A percentile compares a stretch with the other conserved stretches of the same genome.
These are phyloP conservation scores for Alosa alosa DNA, from an alignment of 2,113 vertebrate genomes.

Conservation along the genomic window DNA sequence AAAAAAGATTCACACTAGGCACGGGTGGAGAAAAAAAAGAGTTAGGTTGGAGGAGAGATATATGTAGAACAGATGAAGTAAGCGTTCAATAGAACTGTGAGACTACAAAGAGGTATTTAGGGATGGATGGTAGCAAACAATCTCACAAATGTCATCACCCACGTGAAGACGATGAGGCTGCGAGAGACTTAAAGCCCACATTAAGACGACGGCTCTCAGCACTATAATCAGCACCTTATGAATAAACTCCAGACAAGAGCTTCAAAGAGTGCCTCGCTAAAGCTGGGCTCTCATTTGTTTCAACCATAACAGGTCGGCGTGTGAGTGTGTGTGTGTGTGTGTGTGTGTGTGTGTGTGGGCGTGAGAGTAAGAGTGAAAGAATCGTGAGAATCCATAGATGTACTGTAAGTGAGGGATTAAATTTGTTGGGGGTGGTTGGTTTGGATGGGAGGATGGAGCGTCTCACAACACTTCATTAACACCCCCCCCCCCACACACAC, in stretches of 20 bases:
- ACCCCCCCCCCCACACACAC: not conserved
- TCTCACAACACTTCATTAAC: not conserved
- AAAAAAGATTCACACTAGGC: not conserved
- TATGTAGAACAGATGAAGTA: not conserved
- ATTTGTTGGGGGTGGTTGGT: not conserved
- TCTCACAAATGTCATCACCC: not conserved
- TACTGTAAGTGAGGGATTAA: not conserved
- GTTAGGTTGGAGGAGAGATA: not conserved
- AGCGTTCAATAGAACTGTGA: not conserved
- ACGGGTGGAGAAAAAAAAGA: not conserved
- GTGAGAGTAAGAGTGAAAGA: not conserved
- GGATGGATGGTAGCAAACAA: slow-evolving; percentile 14
- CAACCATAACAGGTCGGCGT: not conserved
- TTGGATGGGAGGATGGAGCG: not conserved
- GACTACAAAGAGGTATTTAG: not conserved
- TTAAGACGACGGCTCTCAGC: not conserved
- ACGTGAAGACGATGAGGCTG: not conserved
- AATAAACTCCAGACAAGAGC: slow-evolving; percentile 7
- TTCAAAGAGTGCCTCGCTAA: slow-evolving; percentile 26
- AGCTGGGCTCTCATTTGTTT: slow-evolving; percentile 24
- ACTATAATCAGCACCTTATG: not conserved
- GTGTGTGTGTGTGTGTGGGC: not conserved
- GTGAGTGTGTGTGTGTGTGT: not conserved
- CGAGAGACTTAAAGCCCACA: not conserved
- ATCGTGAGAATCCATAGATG: not conserved